Percentiles rank a stretch among this genome's conserved stretches.
These are phyloP conservation scores for Creontiades dilutus DNA, from an alignment of 2,888 invertebrate species.

Conservation along the genomic window DNA sequence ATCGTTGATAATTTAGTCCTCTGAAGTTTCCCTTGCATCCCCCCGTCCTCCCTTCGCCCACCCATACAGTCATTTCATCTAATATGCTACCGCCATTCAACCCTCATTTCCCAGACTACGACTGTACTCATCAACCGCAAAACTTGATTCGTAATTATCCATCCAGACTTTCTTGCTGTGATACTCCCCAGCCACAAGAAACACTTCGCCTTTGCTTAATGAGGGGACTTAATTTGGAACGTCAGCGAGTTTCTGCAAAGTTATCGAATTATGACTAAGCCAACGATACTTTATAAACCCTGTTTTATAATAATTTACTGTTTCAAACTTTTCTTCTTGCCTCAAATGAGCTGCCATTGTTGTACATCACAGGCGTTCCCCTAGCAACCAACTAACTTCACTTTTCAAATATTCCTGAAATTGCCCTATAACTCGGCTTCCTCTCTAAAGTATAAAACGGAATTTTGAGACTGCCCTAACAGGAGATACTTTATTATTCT, in stretches of 20 bases:
- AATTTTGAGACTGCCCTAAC: too few relatives aligned
- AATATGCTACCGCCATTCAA: conserved; percentile 39
- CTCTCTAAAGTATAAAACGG: too few relatives aligned
- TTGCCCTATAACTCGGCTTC: too few relatives aligned
- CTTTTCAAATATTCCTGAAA: too few relatives aligned
- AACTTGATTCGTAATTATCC: conserved; percentile 52
- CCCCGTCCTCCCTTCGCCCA: not conserved
- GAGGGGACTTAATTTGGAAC: not conserved
- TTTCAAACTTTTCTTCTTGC: not conserved
- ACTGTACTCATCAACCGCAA: conserved; percentile 37
- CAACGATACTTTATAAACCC: not conserved
- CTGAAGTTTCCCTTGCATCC: not conserved
- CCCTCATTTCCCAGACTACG: not conserved
- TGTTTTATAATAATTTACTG: not conserved
- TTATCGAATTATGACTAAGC: conserved; percentile 8
- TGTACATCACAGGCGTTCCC: too few relatives aligned
- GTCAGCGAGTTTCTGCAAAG: not conserved
- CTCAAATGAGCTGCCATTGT: too few relatives aligned
- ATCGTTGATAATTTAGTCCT: conserved; percentile 28
- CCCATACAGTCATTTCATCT: not conserved
- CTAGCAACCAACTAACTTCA: too few relatives aligned
- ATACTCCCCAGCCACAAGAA: conserved; percentile 7
- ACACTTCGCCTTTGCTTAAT: not conserved
- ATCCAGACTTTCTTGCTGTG: conserved; percentile 31
- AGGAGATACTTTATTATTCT: too few relatives aligned